Base-by-base conservation (phyloP, 1,140 invertebrate genomes). In the Achatina immaculata region DNA sequence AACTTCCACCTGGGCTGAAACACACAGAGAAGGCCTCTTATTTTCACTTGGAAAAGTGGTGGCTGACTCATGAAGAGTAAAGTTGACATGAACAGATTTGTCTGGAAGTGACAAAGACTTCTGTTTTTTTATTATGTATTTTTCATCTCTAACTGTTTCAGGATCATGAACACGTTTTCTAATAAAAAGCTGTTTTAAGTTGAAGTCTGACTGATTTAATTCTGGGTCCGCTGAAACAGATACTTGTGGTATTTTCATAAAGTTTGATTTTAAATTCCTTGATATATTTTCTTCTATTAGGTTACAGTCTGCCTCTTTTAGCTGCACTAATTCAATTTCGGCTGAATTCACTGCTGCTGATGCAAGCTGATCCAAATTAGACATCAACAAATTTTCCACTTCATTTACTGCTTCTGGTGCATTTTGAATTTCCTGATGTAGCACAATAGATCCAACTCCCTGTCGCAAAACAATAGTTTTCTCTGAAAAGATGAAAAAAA, bases 291-390 rank as follows among this genome's bases (percentile, higher is more conserved):
- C 58, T 31, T 28, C 28, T 62, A 28, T 34, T 14, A 4, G 31
- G 31, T 62, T 28, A 62, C 28, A 31, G 28, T 62, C 28, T 28
- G 16, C 2, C 58, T 62, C 58, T 16, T 62, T 1, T 3, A n/a
- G 21, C 7, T 55, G 74, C 19, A 58, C 55, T 1, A 55, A 38
- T 40, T 68, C 65, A 9, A 66, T 34, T 16, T 62, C 76, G 19
- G 58, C 75, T 7, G 58, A 38, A n/a, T 48, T 72, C 43, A 80
- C 42, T n/a, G 78, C 78, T 43, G 78, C 78, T 51, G 66, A 72
- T n/a, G 78, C 78, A 40, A 80, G 68, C 38, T 80, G 78, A 36
- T 80, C 78, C 42, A 80, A 45, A 36, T 80, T 80, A 9, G 78
- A 80, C 14, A 71, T 80, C 19, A 55, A 34, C n/a, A 80, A 68